Evolutionary conservation across 2,113 vertebrate species (phyloP).

Genomic region (Anolis sagrei): DNA sequence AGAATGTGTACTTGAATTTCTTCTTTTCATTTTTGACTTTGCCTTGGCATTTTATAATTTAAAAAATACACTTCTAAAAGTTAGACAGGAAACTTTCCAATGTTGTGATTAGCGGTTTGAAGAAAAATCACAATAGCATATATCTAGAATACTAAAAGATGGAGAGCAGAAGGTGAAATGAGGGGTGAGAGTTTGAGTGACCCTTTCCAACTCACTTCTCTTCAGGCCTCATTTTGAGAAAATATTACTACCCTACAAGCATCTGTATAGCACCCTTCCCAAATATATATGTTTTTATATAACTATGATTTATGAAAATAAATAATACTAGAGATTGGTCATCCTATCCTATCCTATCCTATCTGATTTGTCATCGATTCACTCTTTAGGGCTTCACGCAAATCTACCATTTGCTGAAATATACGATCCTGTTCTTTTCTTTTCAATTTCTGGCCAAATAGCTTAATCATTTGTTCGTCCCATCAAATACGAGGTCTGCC

Average conservation of each 20-base stretch:
- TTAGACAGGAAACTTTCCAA: not conserved
- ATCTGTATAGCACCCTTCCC: not conserved
- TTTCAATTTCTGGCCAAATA: no score
- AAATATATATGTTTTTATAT: not conserved
- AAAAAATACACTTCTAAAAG: not conserved
- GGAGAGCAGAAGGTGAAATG: not conserved
- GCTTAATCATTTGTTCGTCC: no score
- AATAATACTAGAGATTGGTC: not conserved
- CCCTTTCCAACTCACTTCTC: not conserved
- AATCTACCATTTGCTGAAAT: no score
- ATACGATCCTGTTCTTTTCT: no score
- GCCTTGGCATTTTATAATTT: not conserved
- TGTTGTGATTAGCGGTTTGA: not conserved
- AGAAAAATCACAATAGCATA: not conserved
- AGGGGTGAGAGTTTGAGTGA: no score
- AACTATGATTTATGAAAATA: not conserved
- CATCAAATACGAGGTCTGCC: no score
- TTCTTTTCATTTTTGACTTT: slow-evolving; percentile 10
- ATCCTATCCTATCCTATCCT: not conserved
- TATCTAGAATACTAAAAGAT: not conserved
- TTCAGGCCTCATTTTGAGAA: not conserved
- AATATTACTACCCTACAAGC: not conserved
- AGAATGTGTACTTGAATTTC: slow-evolving; percentile 12
- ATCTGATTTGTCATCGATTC: no score
- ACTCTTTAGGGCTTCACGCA: no score